phyloP scores from a whole-genome alignment of 2,797 vertebrate species.

The Merluccius polli region DNA sequence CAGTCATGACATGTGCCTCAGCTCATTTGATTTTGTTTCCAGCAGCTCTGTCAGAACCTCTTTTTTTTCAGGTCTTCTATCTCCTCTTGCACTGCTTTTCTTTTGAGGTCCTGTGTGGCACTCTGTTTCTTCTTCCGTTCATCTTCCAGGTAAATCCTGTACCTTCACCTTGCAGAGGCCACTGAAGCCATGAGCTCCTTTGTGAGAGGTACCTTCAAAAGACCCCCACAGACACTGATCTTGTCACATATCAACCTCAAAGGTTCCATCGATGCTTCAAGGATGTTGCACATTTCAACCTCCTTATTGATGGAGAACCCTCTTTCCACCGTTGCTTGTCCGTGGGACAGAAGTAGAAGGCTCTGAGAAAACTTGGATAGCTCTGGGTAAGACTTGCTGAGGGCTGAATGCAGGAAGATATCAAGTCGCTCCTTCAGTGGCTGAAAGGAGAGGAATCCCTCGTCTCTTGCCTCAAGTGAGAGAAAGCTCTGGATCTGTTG shows the following conservation, averaged over 20 bases:
- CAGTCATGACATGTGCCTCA: too few relatives aligned
- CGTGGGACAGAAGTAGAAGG: not conserved
- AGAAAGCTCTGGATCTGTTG: constrained; percentile 9
- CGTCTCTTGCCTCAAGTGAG: constrained; percentile 8
- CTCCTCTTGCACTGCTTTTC: not conserved
- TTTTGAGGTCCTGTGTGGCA: not conserved
- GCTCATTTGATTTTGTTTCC: too few relatives aligned
- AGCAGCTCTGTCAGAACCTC: constrained; percentile 6
- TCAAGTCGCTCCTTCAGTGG: not conserved
- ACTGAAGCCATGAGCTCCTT: constrained; percentile 20
- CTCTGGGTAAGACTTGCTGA: not conserved
- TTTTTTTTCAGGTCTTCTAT: constrained; percentile 3
- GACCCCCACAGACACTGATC: constrained; percentile 19
- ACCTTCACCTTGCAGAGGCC: constrained; percentile 21
- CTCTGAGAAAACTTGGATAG: not conserved
- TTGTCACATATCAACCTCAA: constrained; percentile 17
- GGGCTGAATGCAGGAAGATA: too few relatives aligned
- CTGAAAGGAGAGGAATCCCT: constrained; percentile 13
- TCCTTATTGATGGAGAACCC: constrained; percentile 14
- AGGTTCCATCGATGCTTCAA: not conserved
- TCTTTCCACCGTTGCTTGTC: constrained; percentile 10
- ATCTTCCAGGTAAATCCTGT: constrained; percentile 19
- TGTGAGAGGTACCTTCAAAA: constrained; percentile 22
- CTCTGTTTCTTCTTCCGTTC: constrained; percentile 19
- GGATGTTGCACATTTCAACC: constrained; percentile 12